Conservation (phyloP, 2,797 vertebrate genomes). For the Chelonia mydas region DNA sequence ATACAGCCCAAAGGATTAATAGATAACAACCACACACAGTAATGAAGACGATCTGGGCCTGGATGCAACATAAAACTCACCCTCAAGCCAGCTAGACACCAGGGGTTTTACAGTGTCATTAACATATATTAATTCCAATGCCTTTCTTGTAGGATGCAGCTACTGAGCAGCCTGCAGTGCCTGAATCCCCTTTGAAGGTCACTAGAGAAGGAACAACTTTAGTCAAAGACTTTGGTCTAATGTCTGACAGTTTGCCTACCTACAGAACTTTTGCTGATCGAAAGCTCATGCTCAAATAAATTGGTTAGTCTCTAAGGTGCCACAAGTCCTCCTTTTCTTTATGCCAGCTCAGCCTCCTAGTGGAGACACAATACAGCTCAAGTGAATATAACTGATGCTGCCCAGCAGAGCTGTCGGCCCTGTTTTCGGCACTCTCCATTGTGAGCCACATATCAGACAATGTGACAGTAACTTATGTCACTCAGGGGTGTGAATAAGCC, state of each 20-base stretch:
- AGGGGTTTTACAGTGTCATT: neutral
- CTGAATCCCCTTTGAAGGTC: neutral
- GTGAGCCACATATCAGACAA: no score
- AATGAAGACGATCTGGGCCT: neutral
- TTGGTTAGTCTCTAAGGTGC: no score
- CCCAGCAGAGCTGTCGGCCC: no score
- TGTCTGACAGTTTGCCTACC: neutral
- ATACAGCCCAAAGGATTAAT: neutral
- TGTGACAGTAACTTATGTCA: no score
- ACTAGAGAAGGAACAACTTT: neutral
- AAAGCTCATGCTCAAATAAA: no score
- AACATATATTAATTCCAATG: neutral
- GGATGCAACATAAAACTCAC: neutral
- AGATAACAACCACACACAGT: no score
- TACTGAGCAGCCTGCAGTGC: neutral
- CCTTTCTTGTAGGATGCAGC: neutral
- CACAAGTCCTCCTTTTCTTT: no score
- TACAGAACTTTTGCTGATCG: no score
- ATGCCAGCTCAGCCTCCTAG: neutral
- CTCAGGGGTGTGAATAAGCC: no score
- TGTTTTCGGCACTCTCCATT: no score
- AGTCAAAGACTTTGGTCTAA: neutral
- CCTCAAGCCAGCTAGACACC: neutral
- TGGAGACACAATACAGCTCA: neutral
- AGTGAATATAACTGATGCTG: no score